Conservation (phyloP, 2,888 invertebrate species). For the Anthoptus insignis region DNA sequence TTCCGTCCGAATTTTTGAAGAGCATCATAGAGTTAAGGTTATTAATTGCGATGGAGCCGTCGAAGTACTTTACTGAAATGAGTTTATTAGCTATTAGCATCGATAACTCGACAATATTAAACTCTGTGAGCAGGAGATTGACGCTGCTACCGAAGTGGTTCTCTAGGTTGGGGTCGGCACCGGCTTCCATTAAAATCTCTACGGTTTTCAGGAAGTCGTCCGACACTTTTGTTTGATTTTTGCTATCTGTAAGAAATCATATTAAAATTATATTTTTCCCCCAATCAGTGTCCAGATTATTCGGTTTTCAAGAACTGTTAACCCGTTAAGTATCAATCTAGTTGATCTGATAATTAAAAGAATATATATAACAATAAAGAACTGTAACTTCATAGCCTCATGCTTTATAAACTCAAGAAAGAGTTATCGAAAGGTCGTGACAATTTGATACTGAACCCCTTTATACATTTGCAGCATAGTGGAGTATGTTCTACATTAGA, state of each 20-base stretch:
- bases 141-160: slow-evolving; percentile 78
- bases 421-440: too few relatives aligned
- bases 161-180: slow-evolving; percentile 74
- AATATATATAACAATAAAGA: too few relatives aligned
- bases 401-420: too few relatives aligned
- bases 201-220: slow-evolving; percentile 70
- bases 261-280: too few relatives aligned
- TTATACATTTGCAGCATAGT: too few relatives aligned
- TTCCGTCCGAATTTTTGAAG: slow-evolving; percentile 56
- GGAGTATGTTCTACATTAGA: too few relatives aligned
- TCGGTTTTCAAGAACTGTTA: too few relatives aligned
- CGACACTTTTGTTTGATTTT: slow-evolving; percentile 62
- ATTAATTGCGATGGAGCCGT: slow-evolving; percentile 19
- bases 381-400: too few relatives aligned
- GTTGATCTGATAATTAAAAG: too few relatives aligned
- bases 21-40: slow-evolving; percentile 58
- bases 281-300: too few relatives aligned
- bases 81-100: slow-evolving; percentile 65
- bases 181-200: slow-evolving; percentile 68
- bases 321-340: too few relatives aligned
- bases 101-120: slow-evolving; percentile 62
- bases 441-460: too few relatives aligned
- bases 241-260: slow-evolving; percentile 56
- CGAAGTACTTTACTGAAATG: slow-evolving; percentile 49
- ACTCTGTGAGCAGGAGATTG: slow-evolving; percentile 74